A percentile compares a stretch with the other conserved stretches of the same genome.
Evolutionary conservation across 2,888 invertebrate genomes (phyloP).

Genomic region (Luperina nickerlii): DNA sequence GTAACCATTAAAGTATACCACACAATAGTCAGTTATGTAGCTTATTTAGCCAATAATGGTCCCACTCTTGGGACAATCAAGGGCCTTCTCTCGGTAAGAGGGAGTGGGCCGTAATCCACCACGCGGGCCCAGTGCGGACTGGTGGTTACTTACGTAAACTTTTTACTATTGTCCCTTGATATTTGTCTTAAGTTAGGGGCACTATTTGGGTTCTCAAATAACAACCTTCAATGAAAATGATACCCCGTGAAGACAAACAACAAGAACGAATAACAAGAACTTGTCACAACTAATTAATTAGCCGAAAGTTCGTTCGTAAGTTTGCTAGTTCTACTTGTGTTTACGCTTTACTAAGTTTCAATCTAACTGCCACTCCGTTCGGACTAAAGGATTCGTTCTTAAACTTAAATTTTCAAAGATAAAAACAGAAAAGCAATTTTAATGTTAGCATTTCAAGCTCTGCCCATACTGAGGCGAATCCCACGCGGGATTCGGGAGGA

Average conservation of each 20-base stretch:
- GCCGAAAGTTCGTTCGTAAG: constrained; percentile 1
- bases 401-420: constrained; percentile 27
- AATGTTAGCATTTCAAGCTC: constrained; percentile 25
- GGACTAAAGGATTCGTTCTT: constrained; percentile 14
- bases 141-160: background rate
- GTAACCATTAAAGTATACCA: background rate
- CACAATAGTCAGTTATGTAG: background rate
- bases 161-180: background rate
- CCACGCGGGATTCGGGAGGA: background rate
- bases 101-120: background rate
- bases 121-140: background rate
- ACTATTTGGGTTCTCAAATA: background rate
- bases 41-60: background rate
- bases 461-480: background rate
- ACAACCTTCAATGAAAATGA: constrained; percentile 8
- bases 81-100: background rate
- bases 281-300: constrained; percentile 26
- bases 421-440: constrained; percentile 52
- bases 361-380: constrained; percentile 28
- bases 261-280: constrained; percentile 21
- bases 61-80: no score
- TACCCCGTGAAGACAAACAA: constrained; percentile 1
- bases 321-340: constrained; percentile 6
- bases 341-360: constrained; percentile 37
- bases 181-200: background rate